A percentile compares a stretch with the other conserved stretches of the same genome.
These are phyloP conservation scores for Pterophyllum scalare DNA, from an alignment of 2,113 vertebrate species.

Conservation along the genomic window DNA sequence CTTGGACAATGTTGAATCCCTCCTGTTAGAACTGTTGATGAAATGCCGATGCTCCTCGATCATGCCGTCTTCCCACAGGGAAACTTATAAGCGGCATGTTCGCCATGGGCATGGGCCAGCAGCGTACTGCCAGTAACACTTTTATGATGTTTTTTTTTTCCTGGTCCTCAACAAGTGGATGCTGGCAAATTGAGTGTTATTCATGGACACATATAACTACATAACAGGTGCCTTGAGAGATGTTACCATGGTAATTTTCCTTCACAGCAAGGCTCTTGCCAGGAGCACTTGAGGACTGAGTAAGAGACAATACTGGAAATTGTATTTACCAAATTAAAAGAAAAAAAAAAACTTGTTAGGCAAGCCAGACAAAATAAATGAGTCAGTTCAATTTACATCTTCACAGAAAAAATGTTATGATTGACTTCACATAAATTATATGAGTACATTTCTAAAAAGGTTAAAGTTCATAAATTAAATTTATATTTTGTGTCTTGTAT, in stretches of 20 bases:
- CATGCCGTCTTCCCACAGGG: constrained; percentile 4
- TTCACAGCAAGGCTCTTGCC: constrained; percentile 29
- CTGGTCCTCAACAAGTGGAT: constrained; percentile 15
- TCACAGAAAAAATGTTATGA: not conserved
- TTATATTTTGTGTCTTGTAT: not conserved
- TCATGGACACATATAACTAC: constrained; percentile 30
- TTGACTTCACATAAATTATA: not conserved
- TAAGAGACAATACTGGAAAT: constrained; percentile 15
- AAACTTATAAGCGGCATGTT: constrained; percentile 32
- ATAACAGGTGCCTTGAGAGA: constrained; percentile 31
- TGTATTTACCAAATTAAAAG: not conserved
- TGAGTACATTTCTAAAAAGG: too few species aligned
- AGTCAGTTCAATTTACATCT: not conserved
- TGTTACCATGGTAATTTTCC: constrained; percentile 62
- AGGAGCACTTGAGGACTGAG: constrained; percentile 12
- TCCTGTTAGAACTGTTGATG: constrained; percentile 22
- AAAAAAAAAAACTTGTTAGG: not conserved
- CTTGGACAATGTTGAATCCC: constrained; percentile 9
- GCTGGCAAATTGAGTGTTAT: constrained; percentile 28
- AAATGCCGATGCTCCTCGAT: constrained; percentile 24
- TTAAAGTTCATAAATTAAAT: not conserved
- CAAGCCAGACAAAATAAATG: not conserved
- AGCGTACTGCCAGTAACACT: constrained; percentile 20
- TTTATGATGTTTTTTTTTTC: not conserved
- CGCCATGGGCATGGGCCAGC: constrained; percentile 9